These are phyloP conservation scores for Bucco capensis DNA, from an alignment of 2,113 vertebrate species.

Conservation along the genomic window DNA sequence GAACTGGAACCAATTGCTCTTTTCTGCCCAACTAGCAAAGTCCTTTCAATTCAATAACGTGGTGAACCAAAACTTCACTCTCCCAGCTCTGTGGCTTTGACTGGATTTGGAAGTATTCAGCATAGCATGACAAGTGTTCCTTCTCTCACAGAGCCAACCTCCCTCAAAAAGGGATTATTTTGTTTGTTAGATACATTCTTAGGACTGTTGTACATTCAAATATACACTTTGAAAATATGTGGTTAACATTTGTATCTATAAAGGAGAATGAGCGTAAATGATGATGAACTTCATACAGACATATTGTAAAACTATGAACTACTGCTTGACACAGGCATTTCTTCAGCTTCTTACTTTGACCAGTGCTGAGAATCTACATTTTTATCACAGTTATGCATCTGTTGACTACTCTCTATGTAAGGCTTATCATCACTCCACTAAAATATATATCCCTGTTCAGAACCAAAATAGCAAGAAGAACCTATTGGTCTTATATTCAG, in stretches of 20 bases:
- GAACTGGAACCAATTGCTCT: background rate
- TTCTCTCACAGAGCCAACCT: background rate
- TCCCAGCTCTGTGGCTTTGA: background rate
- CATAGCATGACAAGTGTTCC: background rate
- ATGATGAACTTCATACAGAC: background rate
- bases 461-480: background rate
- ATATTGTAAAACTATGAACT: background rate
- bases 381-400: background rate
- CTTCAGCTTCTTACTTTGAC: background rate
- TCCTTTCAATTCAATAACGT: background rate
- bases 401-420: background rate
- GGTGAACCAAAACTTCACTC: background rate
- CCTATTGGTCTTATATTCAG: background rate
- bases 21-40: background rate
- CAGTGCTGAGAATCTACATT: background rate
- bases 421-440: background rate
- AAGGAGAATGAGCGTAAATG: background rate
- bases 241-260: too few relatives aligned
- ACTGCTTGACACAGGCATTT: background rate
- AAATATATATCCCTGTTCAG: background rate
- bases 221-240: too few relatives aligned
- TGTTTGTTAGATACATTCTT: background rate
- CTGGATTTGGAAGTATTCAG: background rate
- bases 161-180: background rate
- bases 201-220: background rate